Base-by-base conservation (phyloP, 2,797 vertebrate genomes). In the Protosalanx chinensis region DNA sequence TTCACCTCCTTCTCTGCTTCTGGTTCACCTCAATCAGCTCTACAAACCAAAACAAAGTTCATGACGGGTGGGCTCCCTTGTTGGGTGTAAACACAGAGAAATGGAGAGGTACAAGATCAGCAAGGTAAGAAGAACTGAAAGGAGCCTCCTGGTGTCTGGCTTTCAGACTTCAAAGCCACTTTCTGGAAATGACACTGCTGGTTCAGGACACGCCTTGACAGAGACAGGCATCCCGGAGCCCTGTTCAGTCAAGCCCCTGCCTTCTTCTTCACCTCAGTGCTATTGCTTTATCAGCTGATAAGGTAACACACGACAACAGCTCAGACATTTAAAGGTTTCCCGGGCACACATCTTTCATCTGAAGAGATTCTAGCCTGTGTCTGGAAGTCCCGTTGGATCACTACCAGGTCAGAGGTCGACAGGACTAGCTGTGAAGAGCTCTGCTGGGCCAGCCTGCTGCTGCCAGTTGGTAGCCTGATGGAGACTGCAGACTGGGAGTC, bases 391-490 rank as follows among this genome's bases (percentile, higher is more conserved):
- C 64, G 74, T 62, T 8, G 67, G 73, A 18, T 58, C 30, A 6
- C 23, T 0, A 7, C 30, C 20, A 73, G 82, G 79, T 82, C 81
- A 86, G 81, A 84, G 80, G 81, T 85, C 72, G 79, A 53, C 71
- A 23, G 46, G 71, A 82, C 76, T 69, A 71, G 61, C 15, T 29
- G 66, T 71, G 64, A 57, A 64, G 62, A 57, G 58, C 82, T 71
- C 56, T 73, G 86, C 83, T 83, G 87, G 86, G 76, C 86, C 85
- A 89, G 84, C 58, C 67, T 57, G 51, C 16, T 5, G 23, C 79
- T 84, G 23, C 23, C 23, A 27, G 23, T 27, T 27, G 23, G 23
- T 27, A 27, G 23, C 23, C 23, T 27, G 23, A 27, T 27, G 23
- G 23, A 27, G 1, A 27, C 23, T 27, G 23, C 23, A 27, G 23